Evolutionary conservation across 2,113 vertebrate species (phyloP).

Genomic region (Dipodomys merriami): DNA sequence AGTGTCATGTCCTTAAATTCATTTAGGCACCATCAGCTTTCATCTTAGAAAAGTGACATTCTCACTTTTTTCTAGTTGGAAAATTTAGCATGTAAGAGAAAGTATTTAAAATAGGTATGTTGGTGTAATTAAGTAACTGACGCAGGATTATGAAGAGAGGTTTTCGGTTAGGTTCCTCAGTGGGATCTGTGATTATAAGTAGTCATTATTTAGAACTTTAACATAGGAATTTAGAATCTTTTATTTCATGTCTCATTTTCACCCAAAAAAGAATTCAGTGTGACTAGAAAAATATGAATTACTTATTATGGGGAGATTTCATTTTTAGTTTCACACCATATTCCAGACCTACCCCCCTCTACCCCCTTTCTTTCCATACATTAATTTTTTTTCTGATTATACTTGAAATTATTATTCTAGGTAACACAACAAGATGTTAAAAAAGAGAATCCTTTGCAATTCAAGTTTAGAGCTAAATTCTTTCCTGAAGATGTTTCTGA

Average conservation of each 20-base stretch:
- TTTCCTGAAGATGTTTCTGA: conserved; percentile 99
- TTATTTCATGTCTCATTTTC: neutral
- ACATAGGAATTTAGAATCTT: neutral
- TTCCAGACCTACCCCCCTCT: too few relatives aligned
- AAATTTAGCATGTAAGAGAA: conserved; percentile 26
- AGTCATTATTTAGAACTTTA: too few relatives aligned
- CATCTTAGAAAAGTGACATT: neutral
- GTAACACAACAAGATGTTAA: conserved; percentile 98
- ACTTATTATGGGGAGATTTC: too few relatives aligned
- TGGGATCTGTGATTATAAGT: neutral
- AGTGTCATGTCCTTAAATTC: neutral
- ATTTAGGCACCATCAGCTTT: neutral
- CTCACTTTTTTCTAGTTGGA: conserved; percentile 15
- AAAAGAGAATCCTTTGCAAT: conserved; percentile 98
- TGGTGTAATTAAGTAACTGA: neutral
- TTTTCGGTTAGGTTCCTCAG: neutral
- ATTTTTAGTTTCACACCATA: too few relatives aligned
- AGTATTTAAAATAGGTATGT: neutral
- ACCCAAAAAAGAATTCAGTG: neutral
- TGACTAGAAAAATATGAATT: neutral
- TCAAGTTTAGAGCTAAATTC: conserved; percentile 98
- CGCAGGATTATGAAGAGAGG: neutral
- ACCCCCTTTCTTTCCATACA: too few relatives aligned
- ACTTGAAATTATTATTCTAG: conserved; percentile 83
- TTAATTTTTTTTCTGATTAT: conserved; percentile 26